Conservation (phyloP, 2,888 invertebrate species). For the Tanaodytes sp. region DNA sequence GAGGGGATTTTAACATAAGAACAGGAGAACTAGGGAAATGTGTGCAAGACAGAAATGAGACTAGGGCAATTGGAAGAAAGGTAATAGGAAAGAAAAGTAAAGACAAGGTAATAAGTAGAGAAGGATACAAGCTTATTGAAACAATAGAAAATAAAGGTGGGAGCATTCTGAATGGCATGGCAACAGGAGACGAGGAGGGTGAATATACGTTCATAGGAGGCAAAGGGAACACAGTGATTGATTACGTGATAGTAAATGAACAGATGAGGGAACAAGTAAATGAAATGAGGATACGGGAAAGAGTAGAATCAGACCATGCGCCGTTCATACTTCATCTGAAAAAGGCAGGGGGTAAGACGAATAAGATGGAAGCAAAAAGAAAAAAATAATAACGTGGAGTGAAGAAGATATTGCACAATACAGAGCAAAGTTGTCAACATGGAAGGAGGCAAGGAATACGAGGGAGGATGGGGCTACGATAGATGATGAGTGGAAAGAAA, state of each 20-base stretch:
- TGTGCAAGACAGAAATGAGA: not conserved
- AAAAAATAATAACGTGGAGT: not conserved
- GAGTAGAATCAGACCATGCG: not conserved
- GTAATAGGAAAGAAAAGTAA: not conserved
- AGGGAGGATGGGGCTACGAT: not conserved
- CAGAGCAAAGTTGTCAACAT: not conserved
- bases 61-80: not conserved
- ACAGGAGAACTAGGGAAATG: slow-evolving; percentile 1
- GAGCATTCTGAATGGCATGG: not conserved
- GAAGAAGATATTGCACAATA: slow-evolving; percentile 8
- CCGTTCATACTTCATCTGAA: slow-evolving; percentile 9
- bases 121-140: not conserved
- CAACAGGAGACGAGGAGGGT: not conserved
- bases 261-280: not conserved
- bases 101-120: not conserved
- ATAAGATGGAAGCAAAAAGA: slow-evolving; percentile 1
- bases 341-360: slow-evolving; percentile 8
- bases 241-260: not conserved
- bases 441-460: not conserved
- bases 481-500: slow-evolving; percentile 2
- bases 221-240: not conserved
- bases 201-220: not conserved
- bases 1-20: slow-evolving; percentile 4
- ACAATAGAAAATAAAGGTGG: not conserved
- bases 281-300: not conserved